These are phyloP conservation scores for Mastomys natalensis DNA, from an alignment of 2,113 vertebrate species.

Conservation along the genomic window DNA sequence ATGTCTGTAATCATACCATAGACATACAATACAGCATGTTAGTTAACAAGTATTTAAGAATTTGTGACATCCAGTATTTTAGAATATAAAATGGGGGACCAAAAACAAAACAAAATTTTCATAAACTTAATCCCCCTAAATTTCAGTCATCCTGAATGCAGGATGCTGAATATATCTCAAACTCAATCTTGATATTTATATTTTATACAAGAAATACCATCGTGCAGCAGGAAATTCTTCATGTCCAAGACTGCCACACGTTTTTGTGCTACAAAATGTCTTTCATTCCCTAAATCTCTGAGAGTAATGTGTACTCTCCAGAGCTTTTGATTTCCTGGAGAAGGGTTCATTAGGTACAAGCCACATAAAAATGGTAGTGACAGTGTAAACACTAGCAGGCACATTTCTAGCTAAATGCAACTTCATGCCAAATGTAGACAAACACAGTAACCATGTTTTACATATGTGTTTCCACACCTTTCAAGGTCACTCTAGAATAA, in stretches of 20 bases:
- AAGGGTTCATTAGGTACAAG: slow-evolving; percentile 9
- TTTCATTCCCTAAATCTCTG: slow-evolving; percentile 50
- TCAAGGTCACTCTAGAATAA: slow-evolving; percentile 23
- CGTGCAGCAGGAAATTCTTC: slow-evolving; percentile 9
- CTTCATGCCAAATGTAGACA: slow-evolving; percentile 19
- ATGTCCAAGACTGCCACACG: slow-evolving; percentile 37
- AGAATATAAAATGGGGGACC: background rate
- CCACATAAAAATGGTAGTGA: background rate
- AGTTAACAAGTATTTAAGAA: background rate
- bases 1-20: background rate
- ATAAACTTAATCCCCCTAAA: background rate
- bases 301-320: background rate
- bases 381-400: background rate
- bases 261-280: slow-evolving; percentile 45
- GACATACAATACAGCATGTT: background rate
- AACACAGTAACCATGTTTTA: slow-evolving; percentile 7
- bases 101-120: background rate
- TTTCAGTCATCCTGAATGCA: background rate
- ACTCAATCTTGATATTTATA: slow-evolving; percentile 10
- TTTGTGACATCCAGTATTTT: background rate
- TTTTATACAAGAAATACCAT: slow-evolving; percentile 2
- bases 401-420: slow-evolving; percentile 38
- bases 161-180: background rate
- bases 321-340: slow-evolving; percentile 54
- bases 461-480: background rate